Evolutionary conservation across 1,140 invertebrate species (phyloP), one percentile per base, ranked within the genome.

Genomic region (Drosophila novamexicana): DNA sequence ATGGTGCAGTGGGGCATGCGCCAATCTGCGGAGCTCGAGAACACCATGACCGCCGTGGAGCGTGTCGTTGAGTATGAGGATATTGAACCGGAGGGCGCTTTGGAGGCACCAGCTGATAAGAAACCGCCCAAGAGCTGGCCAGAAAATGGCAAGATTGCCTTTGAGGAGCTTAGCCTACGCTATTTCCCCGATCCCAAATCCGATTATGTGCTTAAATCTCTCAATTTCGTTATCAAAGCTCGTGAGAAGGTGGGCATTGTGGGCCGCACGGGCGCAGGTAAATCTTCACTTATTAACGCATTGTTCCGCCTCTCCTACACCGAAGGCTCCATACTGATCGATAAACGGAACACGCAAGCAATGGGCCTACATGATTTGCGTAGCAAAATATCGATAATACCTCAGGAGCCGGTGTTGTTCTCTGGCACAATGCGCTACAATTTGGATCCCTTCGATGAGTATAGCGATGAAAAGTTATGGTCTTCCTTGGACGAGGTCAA

Each of bases 231-330:
- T 0, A 94, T 96, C 32, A 74, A 93, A 10, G 91, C 94, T 0
- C 93, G 91, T 49, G 95, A 96, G 90, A 96, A 96, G 91, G 91
- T 95, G 2, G 94, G 94, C 14, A 96, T 98, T 52, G 97, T 97
- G 32, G 97, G 97, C 18, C 94, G 97, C 81, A 97, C 97, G 4
- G 98, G 98, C 2, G 97, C 98, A 16, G 98, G 98, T 7, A 99
- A 99, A 92, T 97, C 97, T 0, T 98, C 97, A 0, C 90, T 98
- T 1, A 97, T 98, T 53, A 93, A 96, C 22, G 96, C 97, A 1
- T 88, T 98, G 0, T 97, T 95, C 82, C 95, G 97, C 50, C 82
- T 98, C 22, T 94, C 95, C 8, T 95, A 95, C 76, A 94, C 96
- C 6, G 94, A 95, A 45, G 96, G 96, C 10, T 93, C 94, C 2